Percentiles rank a stretch among this genome's conserved stretches.
These are phyloP conservation scores for Carassius auratus DNA, from an alignment of 2,113 vertebrate genomes.

Conservation along the genomic window DNA sequence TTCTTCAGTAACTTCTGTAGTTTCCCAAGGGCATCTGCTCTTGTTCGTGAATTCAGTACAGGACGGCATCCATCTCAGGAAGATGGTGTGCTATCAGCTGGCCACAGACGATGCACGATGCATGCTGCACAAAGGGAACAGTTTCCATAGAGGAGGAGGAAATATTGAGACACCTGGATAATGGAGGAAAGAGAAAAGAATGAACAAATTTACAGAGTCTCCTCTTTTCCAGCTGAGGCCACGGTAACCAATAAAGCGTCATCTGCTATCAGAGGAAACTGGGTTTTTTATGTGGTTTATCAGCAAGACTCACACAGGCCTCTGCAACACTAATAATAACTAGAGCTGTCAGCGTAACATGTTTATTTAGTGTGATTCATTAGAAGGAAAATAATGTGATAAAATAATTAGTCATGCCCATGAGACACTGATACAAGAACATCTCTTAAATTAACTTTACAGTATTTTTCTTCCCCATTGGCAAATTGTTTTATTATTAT, in stretches of 20 bases:
- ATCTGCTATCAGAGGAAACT: constrained; percentile 20
- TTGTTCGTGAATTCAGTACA: background rate
- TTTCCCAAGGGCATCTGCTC: background rate
- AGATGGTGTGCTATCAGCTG: constrained; percentile 5
- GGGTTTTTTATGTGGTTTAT: constrained; percentile 43
- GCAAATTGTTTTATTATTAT: background rate
- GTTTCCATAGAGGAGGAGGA: constrained; percentile 9
- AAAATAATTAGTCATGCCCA: background rate
- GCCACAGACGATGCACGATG: background rate
- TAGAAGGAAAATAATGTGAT: constrained; percentile 15
- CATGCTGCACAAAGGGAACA: background rate
- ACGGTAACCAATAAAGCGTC: constrained; percentile 22
- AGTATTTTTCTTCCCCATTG: background rate
- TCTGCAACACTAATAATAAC: background rate
- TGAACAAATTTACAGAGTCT: constrained; percentile 16
- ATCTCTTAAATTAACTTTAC: background rate
- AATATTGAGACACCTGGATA: constrained; percentile 33
- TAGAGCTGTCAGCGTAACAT: constrained; percentile 2
- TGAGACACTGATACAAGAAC: background rate
- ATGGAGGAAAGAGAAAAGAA: constrained; percentile 27
- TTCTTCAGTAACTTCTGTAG: background rate
- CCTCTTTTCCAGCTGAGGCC: constrained; percentile 38
- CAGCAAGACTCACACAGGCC: constrained; percentile 40
- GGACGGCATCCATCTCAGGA: background rate
- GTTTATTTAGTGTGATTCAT: background rate